Conservation (phyloP, 2,888 invertebrate species). For the Plebejus melissa region DNA sequence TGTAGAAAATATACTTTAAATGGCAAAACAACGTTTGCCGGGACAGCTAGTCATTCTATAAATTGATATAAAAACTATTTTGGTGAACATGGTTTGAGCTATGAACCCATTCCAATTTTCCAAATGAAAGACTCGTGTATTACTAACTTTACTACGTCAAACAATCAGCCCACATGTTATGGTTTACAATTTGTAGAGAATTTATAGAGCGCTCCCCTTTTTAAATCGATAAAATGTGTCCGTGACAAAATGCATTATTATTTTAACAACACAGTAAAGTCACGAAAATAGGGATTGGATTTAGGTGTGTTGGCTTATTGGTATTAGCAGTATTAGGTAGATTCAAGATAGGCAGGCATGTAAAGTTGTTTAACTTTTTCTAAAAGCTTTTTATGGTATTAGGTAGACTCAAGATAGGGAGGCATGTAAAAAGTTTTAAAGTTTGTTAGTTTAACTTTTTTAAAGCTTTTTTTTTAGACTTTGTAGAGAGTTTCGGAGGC, state of each 20-base stretch:
- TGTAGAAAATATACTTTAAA: too few relatives aligned
- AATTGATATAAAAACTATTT: background rate
- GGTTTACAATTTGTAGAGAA: conserved; percentile 48
- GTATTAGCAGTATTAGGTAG: background rate
- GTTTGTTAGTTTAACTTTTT: background rate
- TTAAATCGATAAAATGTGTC: conserved; percentile 13
- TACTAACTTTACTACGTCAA: conserved; percentile 46
- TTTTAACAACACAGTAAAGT: background rate
- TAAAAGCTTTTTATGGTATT: too few relatives aligned
- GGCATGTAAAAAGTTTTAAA: background rate
- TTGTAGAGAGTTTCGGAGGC: background rate
- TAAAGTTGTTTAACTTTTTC: background rate
- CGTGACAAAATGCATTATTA: conserved; percentile 1
- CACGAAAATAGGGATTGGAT: conserved; percentile 7
- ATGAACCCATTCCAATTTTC: background rate
- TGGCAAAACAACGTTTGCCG: too few relatives aligned
- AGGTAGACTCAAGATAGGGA: background rate
- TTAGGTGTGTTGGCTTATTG: background rate
- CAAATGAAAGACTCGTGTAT: background rate
- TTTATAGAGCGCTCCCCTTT: conserved; percentile 31
- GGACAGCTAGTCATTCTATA: too few relatives aligned
- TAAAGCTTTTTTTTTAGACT: too few relatives aligned
- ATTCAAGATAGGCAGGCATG: background rate
- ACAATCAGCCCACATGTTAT: conserved; percentile 56
- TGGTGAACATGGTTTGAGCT: background rate